Evolutionary conservation across 2,888 invertebrate species (phyloP).

Genomic region (Diplolepis rosae): DNA sequence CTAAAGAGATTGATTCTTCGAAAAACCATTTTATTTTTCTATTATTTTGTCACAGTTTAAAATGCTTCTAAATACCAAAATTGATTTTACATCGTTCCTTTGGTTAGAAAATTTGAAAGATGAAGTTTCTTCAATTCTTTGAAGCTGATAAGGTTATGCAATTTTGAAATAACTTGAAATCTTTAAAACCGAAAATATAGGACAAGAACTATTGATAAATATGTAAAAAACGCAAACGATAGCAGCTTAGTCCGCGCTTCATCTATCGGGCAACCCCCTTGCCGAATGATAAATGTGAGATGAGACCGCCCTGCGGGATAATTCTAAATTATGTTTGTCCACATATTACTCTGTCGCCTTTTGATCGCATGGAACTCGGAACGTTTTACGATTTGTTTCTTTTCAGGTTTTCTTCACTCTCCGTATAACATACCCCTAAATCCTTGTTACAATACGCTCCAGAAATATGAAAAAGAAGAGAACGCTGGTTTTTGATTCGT

Average conservation of each 20-base stretch:
- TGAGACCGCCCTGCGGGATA: conserved; percentile 66
- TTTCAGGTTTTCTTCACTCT: conserved; percentile 44
- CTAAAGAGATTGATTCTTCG: no score
- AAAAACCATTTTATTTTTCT: no score
- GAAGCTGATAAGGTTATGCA: no score
- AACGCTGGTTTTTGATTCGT: background rate
- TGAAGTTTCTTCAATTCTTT: no score
- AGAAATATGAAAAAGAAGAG: background rate
- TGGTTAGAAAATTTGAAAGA: no score
- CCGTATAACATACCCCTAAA: background rate
- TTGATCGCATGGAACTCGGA: conserved; percentile 45
- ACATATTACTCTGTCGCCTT: conserved; percentile 56
- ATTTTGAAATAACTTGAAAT: no score
- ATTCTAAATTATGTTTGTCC: conserved; percentile 72
- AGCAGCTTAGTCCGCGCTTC: conserved; percentile 46
- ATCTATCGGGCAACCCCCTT: conserved; percentile 59
- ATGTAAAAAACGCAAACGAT: conserved; percentile 31
- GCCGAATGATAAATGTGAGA: conserved; percentile 68
- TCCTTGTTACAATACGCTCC: background rate
- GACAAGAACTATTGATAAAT: no score
- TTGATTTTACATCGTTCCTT: no score
- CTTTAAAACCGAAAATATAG: no score
- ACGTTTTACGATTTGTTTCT: conserved; percentile 36
- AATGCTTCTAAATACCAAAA: no score
- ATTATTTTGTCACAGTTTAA: no score